Percentiles rank a stretch among this genome's conserved stretches.
phyloP scores from a whole-genome alignment of 2,888 invertebrate species.

The Hydropsyche betteni region DNA sequence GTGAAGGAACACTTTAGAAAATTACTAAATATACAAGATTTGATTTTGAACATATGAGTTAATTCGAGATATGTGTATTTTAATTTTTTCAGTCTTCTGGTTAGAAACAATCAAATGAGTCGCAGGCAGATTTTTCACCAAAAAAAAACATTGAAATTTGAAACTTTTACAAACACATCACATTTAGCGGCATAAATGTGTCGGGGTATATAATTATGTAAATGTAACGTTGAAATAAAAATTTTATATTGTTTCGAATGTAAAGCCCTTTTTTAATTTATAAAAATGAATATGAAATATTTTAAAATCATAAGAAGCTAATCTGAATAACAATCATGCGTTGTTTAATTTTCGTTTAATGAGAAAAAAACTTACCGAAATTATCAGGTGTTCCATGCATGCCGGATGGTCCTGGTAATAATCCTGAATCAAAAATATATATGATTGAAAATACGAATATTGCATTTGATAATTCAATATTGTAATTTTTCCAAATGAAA shows the following conservation, averaged over 20 bases:
- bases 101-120: no score
- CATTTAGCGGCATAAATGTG: no score
- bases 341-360: constrained; percentile 1
- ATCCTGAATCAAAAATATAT: constrained; percentile 68
- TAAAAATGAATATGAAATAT: constrained; percentile 23
- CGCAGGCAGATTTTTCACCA: no score
- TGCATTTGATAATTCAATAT: constrained; percentile 29
- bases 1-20: no score
- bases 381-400: constrained; percentile 80
- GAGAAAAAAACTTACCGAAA: constrained; percentile 74
- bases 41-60: no score
- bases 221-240: constrained; percentile 24
- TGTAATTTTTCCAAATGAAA: constrained; percentile 35
- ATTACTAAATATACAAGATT: no score
- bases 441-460: not conserved
- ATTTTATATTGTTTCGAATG: constrained; percentile 17
- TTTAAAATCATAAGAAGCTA: constrained; percentile 42
- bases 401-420: constrained; percentile 88
- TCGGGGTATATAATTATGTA: no score
- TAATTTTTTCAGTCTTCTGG: no score
- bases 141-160: no score
- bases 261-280: constrained; percentile 1
- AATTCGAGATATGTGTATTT: no score
- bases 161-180: no score
- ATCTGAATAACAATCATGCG: constrained; percentile 38